These are phyloP conservation scores for Drosophila nigrodunni DNA, from an alignment of 1,140 invertebrate species.

Conservation along the genomic window DNA sequence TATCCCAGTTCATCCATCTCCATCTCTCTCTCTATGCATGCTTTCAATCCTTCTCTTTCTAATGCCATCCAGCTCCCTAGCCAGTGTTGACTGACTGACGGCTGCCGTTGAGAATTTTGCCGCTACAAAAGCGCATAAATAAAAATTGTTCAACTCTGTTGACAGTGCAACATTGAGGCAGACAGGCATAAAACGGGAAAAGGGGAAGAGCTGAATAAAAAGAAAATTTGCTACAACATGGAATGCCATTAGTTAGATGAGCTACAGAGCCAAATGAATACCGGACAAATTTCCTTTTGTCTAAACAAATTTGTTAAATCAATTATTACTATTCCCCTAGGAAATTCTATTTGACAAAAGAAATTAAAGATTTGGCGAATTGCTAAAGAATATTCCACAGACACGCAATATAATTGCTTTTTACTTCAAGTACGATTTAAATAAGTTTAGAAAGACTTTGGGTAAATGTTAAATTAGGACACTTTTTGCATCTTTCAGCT, in stretches of 20 bases:
- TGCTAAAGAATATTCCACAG: neutral
- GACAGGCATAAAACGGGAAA: slow-evolving; percentile 6
- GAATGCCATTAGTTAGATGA: slow-evolving; percentile 44
- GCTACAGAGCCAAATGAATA: slow-evolving; percentile 2
- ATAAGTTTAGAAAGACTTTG: no score
- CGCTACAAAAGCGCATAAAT: slow-evolving; percentile 79
- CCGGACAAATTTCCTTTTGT: slow-evolving; percentile 12
- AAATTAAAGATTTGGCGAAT: neutral
- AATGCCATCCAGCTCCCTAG: slow-evolving; percentile 15
- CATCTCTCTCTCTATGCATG: neutral
- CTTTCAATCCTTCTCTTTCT: slow-evolving; percentile 14
- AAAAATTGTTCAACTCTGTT: slow-evolving; percentile 65
- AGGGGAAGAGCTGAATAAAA: neutral
- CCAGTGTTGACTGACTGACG: slow-evolving; percentile 78
- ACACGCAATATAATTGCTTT: neutral
- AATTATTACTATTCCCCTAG: neutral
- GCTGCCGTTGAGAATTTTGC: slow-evolving; percentile 78
- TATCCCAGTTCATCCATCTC: slow-evolving; percentile 26
- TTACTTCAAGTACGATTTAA: neutral
- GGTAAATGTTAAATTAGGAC: no score
- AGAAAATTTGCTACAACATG: slow-evolving; percentile 12
- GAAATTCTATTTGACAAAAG: neutral
- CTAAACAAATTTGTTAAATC: neutral
- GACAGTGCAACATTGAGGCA: slow-evolving; percentile 42
- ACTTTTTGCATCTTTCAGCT: no score